phyloP scores from a whole-genome alignment of 2,113 vertebrate species.

The Psettodes erumei region DNA sequence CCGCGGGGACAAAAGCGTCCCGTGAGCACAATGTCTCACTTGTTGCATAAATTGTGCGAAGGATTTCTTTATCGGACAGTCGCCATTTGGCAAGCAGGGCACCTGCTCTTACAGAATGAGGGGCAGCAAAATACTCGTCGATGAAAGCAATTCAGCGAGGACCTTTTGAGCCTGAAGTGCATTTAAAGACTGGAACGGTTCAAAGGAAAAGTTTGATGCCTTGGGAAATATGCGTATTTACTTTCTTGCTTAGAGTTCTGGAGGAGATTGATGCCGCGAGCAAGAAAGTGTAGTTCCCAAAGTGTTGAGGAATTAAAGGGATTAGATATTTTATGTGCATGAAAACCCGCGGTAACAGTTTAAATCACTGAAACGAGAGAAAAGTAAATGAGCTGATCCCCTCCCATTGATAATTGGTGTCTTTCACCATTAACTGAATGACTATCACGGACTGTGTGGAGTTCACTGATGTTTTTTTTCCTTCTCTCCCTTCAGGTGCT shows the following conservation, averaged over 20 bases:
- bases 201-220: neutral
- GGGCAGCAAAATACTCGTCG: neutral
- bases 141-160: neutral
- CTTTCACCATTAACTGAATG: neutral
- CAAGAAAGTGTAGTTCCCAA: neutral
- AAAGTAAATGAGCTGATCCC: neutral
- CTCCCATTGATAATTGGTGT: neutral
- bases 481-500: conserved; percentile 86
- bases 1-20: neutral
- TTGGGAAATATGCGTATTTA: neutral
- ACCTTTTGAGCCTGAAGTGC: neutral
- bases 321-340: neutral
- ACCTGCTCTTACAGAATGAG: conserved; percentile 8
- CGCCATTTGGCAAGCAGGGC: neutral
- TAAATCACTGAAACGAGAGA: neutral
- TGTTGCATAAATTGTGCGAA: conserved; percentile 19
- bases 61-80: conserved; percentile 10
- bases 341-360: neutral
- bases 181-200: neutral
- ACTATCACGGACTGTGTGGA: neutral
- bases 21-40: conserved; percentile 5
- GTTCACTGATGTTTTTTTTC: too few species aligned
- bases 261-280: neutral
- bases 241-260: neutral
- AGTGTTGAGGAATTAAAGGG: neutral